Base-by-base conservation (phyloP, 2,113 vertebrate genomes). In the Tylochromis polylepis region DNA sequence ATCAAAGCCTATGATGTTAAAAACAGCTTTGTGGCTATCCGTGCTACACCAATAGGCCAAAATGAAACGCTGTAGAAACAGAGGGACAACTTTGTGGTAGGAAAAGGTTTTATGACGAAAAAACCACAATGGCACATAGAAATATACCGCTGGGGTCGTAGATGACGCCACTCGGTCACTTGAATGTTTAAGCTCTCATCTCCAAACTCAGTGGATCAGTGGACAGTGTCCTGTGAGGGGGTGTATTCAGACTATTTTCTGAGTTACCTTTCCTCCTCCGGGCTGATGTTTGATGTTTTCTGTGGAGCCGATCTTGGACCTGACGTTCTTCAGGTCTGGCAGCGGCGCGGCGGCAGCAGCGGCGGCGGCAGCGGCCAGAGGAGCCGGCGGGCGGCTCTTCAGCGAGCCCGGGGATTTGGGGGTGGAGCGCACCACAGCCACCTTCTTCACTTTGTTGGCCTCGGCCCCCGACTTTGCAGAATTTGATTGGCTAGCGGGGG, bases 281-380 rank as follows among this genome's bases (percentile, higher is more conserved):
- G 98, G 99, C 95, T 99, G 98, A 94, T 99, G 97, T 79, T 98
- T 99, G 60, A 99, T 96, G 96, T 99, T 99, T 0, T 98, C 98
- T 0, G 97, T 99, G 62, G 99, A 99, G 87, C 98, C 97, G 0
- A 99, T 97, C 97, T 99, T 99, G 92, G 99, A 98, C 87, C 89
- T 96, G 86, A 99, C 94, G 1, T 97, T 97, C 93, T 99, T 99
- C 91, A 99, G 97, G 93, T 99, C 98, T 0, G 99, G 98, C 96
- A 99, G 95, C 43, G 98, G 97, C 1, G 89, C 95, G 0, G 95
- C 94, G 1, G 94, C n/a, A n/a, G n/a, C n/a, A n/a, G n/a, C n/a
- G n/a, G n/a, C n/a, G n/a, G 89, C 95, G 0, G 95, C 94, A 0
- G 94, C 97, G 0, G 94, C 97, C 89, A 96, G 85, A 3, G 96